A percentile compares a stretch with the other conserved stretches of the same genome.
These are phyloP conservation scores for Trinorchestia longiramus DNA, from an alignment of 1,140 invertebrate genomes.

Conservation along the genomic window DNA sequence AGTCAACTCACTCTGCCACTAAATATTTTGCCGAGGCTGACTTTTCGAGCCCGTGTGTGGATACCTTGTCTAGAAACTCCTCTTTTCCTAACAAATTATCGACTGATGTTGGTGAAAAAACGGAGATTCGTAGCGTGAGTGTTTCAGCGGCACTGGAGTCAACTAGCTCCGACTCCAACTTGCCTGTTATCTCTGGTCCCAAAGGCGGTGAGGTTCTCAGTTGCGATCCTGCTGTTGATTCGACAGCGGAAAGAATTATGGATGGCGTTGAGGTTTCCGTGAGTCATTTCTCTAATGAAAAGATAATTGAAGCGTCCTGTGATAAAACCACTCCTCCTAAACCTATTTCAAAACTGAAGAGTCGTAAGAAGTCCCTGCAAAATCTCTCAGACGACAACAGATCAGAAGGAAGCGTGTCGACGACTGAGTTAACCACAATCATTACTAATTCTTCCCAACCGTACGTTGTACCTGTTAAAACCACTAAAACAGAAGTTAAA, in stretches of 20 bases:
- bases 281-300: background rate
- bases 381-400: background rate
- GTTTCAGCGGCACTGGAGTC: background rate
- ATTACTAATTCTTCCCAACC: background rate
- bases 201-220: background rate
- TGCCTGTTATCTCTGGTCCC: background rate
- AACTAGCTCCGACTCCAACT: background rate
- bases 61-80: background rate
- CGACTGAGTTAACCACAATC: background rate
- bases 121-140: background rate
- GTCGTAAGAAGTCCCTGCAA: slow-evolving; percentile 13
- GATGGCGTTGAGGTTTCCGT: background rate
- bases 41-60: background rate
- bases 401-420: background rate
- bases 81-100: background rate
- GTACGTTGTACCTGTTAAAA: background rate
- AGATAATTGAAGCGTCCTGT: slow-evolving; percentile 13
- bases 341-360: slow-evolving; percentile 22
- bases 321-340: slow-evolving; percentile 48
- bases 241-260: background rate
- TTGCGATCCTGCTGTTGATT: background rate
- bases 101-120: background rate
- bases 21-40: background rate
- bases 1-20: background rate
- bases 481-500: background rate